Evolutionary conservation across 2,888 invertebrate species (phyloP), one percentile per base, ranked within the genome.

Genomic region (Himalopsyche tibetana): DNA sequence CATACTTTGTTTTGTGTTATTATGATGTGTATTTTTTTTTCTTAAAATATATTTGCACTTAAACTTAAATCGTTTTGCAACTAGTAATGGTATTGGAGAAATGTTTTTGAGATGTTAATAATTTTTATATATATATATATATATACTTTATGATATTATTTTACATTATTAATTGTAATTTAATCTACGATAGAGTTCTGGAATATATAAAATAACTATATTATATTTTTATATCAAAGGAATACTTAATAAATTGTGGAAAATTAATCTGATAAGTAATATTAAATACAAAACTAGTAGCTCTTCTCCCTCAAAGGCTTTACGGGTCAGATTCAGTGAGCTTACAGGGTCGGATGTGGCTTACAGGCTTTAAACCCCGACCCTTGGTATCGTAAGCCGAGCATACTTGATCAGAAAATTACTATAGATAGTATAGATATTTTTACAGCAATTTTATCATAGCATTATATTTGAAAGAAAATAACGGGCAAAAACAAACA

Each of bases 261-360:
- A 74, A 74, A 74, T 74, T 74, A 74, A 74, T 74, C 12, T 9
- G 74, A 74, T 74, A 36, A n/a, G 74, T 74, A 74, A 74, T 74
- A 74, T 74, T 38, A 74, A 38, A 36, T 19, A 38, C 74, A 74
- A 28, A 38, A 36, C 74, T 36, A 15, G 12, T 12, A 74, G n/a
- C 19, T 74, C 5, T 36, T 74, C 38, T 74, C 74, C 38, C 74
- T 74, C 15, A 38, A 74, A 74, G 74, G 74, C 28, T 74, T 74
- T 74, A 36, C 74, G 74, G 36, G 74, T 74, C 36, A 74, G 74
- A 36, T 74, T 74, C 28, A 74, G 74, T 36, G 74, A 36, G 74
- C 74, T 74, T 74, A 74, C 12, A 74, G 74, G 74, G 74, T 74
- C 74, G 74, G 38, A 74, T 74, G 74, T 74, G 74, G 74, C 74